phyloP scores from a whole-genome alignment of 2,888 invertebrate species.

The Tinea trinotella region DNA sequence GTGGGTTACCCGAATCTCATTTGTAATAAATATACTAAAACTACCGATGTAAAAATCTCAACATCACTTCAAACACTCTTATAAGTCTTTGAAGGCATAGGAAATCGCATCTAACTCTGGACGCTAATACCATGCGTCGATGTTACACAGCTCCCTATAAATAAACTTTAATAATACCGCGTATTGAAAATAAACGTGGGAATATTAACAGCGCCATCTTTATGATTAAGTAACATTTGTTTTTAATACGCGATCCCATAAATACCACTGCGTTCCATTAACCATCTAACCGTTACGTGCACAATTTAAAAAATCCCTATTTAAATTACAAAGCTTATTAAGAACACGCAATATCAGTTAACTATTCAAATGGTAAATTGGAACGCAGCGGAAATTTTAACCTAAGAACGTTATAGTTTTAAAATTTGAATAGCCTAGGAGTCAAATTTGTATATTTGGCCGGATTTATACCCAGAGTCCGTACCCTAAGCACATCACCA shows the following conservation, averaged over 20 bases:
- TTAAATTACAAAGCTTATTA: not conserved
- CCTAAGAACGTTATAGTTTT: not conserved
- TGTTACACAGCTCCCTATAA: too few species aligned
- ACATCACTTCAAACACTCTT: not conserved
- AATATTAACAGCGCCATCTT: too few species aligned
- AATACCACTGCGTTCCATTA: not conserved
- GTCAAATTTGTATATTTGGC: constrained; percentile 38
- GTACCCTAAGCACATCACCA: constrained; percentile 39
- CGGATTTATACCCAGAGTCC: constrained; percentile 55
- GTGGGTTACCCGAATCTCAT: too few species aligned
- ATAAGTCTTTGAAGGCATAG: too few species aligned
- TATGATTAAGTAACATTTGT: too few species aligned
- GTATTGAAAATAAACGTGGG: too few species aligned
- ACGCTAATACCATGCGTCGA: too few species aligned
- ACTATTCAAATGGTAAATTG: not conserved
- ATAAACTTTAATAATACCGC: too few species aligned
- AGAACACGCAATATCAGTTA: not conserved
- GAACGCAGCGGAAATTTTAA: not conserved
- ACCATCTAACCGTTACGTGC: not conserved
- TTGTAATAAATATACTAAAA: not conserved
- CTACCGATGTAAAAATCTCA: not conserved
- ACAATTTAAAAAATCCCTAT: not conserved
- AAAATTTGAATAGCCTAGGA: constrained; percentile 3
- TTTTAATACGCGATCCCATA: too few species aligned
- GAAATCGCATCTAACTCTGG: too few species aligned